Conservation (phyloP, 2,113 vertebrate species). For the Tragulus kanchil region DNA sequence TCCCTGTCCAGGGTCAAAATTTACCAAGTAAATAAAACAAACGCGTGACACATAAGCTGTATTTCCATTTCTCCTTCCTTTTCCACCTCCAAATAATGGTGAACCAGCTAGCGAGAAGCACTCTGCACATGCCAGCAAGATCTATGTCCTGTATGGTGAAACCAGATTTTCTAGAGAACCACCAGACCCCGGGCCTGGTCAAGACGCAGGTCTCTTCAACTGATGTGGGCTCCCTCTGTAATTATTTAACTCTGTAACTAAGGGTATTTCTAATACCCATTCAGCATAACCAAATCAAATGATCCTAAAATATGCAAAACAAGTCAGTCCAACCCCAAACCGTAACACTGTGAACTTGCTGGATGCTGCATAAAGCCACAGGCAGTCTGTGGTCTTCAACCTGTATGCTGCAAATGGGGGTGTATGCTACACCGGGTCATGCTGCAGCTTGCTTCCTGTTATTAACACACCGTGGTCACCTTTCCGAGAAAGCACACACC, state of each 20-base stretch:
- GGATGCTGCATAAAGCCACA: neutral
- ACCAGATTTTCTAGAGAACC: neutral
- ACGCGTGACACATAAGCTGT: neutral
- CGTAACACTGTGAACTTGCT: too few relatives aligned
- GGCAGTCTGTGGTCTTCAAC: neutral
- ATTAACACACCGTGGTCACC: neutral
- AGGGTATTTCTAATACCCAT: neutral
- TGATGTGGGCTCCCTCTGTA: neutral
- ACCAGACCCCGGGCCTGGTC: neutral
- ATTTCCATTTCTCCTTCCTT: neutral
- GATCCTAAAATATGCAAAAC: neutral
- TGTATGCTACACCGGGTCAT: accelerated
- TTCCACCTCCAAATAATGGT: neutral
- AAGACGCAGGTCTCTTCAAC: accelerated
- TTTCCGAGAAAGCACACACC: neutral
- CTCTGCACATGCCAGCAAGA: neutral
- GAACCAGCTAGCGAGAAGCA: neutral
- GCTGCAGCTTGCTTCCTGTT: neutral
- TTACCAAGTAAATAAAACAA: neutral
- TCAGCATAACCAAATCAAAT: neutral
- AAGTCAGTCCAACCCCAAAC: neutral
- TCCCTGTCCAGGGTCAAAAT: neutral
- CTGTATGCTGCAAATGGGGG: neutral
- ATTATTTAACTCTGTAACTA: neutral
- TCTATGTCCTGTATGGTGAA: neutral